Conservation (phyloP, 2,797 vertebrate genomes). For the Strix occidentalis region DNA sequence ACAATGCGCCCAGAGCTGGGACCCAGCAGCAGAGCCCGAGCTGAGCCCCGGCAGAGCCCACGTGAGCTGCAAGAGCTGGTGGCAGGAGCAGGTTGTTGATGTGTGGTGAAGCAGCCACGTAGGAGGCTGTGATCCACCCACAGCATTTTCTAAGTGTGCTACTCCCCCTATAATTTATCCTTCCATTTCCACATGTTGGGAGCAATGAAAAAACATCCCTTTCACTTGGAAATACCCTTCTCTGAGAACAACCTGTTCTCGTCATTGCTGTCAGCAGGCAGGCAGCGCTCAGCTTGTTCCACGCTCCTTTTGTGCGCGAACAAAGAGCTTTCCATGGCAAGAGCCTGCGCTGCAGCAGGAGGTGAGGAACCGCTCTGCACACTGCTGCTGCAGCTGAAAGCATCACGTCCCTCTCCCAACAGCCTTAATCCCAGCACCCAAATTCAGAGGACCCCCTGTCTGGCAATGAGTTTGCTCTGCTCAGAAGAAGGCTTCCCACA, state of each 20-base stretch:
- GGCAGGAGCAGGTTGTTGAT: not conserved
- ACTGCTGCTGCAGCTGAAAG: not conserved
- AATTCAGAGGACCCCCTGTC: not conserved
- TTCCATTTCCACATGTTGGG: slow-evolving; percentile 44
- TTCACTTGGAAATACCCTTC: slow-evolving; percentile 63
- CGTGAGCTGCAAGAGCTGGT: not conserved
- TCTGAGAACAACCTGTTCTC: slow-evolving; percentile 58
- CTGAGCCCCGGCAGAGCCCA: not conserved
- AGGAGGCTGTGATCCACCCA: slow-evolving; percentile 30
- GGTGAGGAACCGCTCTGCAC: not conserved
- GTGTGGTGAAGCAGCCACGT: slow-evolving; percentile 5
- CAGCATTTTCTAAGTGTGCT: slow-evolving; percentile 10
- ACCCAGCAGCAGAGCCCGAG: not conserved
- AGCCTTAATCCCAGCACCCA: not conserved
- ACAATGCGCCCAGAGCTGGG: accelerated
- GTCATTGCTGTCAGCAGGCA: not conserved
- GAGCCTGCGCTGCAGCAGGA: slow-evolving; percentile 17
- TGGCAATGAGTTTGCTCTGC: not conserved
- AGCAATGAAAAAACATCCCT: slow-evolving; percentile 31
- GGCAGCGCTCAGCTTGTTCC: slow-evolving; percentile 22
- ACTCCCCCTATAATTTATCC: slow-evolving; percentile 61
- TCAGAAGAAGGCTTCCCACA: not conserved
- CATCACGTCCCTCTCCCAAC: not conserved
- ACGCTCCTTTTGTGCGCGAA: slow-evolving; percentile 12
- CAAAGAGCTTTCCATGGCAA: slow-evolving; percentile 50